Conservation (phyloP, 1,140 invertebrate genomes). For the Ostrea edulis region DNA sequence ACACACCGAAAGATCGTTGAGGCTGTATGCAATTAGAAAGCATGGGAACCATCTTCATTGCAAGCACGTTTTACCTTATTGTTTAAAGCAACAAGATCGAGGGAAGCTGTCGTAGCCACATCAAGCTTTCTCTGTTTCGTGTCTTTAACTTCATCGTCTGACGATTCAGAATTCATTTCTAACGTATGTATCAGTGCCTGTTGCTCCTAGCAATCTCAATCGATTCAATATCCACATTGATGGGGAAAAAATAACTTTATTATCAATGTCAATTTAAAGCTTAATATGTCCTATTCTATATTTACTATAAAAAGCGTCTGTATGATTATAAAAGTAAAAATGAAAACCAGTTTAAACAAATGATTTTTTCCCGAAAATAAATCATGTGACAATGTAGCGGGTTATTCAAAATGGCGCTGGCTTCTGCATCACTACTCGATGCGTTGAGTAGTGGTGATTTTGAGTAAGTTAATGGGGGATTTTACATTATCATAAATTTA, state of each 20-base stretch:
- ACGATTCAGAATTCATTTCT: slow-evolving; percentile 19
- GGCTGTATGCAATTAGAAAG: no score
- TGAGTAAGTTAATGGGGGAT: background rate
- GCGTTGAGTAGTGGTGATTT: background rate
- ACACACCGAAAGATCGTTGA: no score
- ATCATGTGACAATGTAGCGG: slow-evolving; percentile 40
- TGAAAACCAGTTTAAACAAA: background rate
- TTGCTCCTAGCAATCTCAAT: slow-evolving; percentile 26
- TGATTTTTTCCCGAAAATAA: background rate
- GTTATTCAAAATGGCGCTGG: slow-evolving; percentile 45
- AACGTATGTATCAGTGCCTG: background rate
- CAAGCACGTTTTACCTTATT: slow-evolving; percentile 50
- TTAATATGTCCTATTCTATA: background rate
- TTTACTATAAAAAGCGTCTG: background rate
- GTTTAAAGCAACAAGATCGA: slow-evolving; percentile 49
- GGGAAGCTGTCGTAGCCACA: slow-evolving; percentile 39
- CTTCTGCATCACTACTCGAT: slow-evolving; percentile 15
- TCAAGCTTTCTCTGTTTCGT: slow-evolving; percentile 38
- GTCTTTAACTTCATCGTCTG: slow-evolving; percentile 6
- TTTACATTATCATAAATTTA: background rate
- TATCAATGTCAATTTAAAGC: background rate
- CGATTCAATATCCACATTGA: background rate
- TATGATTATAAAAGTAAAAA: background rate
- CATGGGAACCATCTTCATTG: no score
- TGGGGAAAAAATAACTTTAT: background rate